A percentile compares a stretch with the other conserved stretches of the same genome.
Evolutionary conservation across 2,113 vertebrate genomes (phyloP).

Genomic region (Axis porcinus): DNA sequence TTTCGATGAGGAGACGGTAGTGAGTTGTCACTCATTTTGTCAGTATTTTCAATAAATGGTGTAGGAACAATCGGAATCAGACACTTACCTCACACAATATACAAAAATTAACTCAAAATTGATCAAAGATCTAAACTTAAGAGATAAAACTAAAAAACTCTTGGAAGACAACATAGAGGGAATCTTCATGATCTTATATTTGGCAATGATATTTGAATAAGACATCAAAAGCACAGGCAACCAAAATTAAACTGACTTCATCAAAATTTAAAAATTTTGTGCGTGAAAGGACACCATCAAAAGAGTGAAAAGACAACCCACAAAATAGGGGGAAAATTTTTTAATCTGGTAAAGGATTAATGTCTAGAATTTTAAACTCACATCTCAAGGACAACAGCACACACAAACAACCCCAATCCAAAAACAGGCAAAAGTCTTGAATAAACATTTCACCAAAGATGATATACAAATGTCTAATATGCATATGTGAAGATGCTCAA

Average conservation of each 20-base stretch:
- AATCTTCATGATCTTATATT: too few relatives aligned
- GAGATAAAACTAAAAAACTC: too few relatives aligned
- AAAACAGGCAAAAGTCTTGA: background rate
- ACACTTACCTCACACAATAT: background rate
- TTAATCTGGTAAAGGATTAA: background rate
- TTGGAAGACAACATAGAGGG: too few relatives aligned
- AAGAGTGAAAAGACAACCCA: background rate
- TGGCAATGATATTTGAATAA: too few relatives aligned
- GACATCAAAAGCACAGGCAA: too few relatives aligned
- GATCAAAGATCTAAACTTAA: too few relatives aligned
- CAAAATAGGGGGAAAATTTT: background rate
- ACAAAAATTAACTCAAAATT: too few relatives aligned
- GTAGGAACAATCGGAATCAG: background rate
- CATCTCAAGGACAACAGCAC: background rate
- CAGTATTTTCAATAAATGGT: background rate
- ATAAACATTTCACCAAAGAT: background rate
- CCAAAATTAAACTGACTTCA: background rate
- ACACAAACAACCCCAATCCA: background rate
- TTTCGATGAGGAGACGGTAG: too few relatives aligned
- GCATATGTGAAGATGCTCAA: too few relatives aligned
- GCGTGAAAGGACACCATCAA: background rate
- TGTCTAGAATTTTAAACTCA: background rate
- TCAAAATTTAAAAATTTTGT: background rate
- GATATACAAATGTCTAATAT: too few relatives aligned
- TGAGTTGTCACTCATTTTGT: too few relatives aligned